These are phyloP conservation scores for Nycteola revayana DNA, from an alignment of 2,888 invertebrate genomes.

Conservation along the genomic window DNA sequence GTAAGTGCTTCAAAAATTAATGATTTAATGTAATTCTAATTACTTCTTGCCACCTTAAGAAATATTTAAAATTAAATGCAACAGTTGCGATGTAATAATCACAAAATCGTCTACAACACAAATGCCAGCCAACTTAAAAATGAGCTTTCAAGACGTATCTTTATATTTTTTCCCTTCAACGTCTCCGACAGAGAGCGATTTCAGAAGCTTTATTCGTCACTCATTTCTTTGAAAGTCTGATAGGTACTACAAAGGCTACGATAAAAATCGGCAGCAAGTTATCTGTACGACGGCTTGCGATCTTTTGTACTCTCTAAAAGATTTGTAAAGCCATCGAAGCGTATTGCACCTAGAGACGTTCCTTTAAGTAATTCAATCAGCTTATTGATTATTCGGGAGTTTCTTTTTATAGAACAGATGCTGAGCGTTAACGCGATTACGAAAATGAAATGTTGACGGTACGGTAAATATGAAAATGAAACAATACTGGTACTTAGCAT, in stretches of 20 bases:
- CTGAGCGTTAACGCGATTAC: too few species aligned
- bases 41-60: too few species aligned
- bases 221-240: slow-evolving; percentile 43
- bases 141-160: too few species aligned
- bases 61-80: too few species aligned
- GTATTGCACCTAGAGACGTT: slow-evolving; percentile 31
- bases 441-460: too few species aligned
- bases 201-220: slow-evolving; percentile 31
- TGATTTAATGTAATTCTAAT: too few species aligned
- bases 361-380: slow-evolving; percentile 34
- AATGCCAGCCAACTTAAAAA: too few species aligned
- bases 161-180: slow-evolving; percentile 4
- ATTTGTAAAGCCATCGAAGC: slow-evolving; percentile 42
- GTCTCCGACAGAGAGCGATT: slow-evolving; percentile 13
- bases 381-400: slow-evolving; percentile 22
- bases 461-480: too few species aligned
- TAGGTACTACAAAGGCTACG: slow-evolving; percentile 42
- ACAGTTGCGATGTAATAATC: too few species aligned
- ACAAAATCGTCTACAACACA: too few species aligned
- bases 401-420: background rate
- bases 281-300: slow-evolving; percentile 40
- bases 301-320: slow-evolving; percentile 45
- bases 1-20: too few species aligned
- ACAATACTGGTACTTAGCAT: too few species aligned
- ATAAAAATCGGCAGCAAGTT: slow-evolving; percentile 52